Conservation (phyloP, 2,113 vertebrate genomes). For the Arvicanthis niloticus region DNA sequence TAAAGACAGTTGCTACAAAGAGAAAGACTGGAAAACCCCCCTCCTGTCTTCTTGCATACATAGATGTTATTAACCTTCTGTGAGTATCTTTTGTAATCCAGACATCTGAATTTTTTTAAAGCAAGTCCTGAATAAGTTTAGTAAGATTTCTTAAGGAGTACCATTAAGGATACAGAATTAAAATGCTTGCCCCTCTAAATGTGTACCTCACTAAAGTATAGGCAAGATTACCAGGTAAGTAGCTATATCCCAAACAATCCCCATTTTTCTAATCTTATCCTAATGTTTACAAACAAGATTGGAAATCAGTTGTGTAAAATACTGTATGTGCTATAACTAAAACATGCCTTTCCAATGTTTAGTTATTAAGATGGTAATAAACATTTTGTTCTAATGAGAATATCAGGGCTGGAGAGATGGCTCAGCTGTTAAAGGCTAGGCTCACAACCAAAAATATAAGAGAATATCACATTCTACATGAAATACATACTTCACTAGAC, state of each 20-base stretch:
- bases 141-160: background rate
- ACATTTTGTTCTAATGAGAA: background rate
- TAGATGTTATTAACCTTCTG: background rate
- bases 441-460: no score
- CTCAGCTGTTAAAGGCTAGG: no score
- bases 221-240: background rate
- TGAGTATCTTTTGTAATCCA: background rate
- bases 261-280: background rate
- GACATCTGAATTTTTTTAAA: background rate
- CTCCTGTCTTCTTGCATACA: background rate
- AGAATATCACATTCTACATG: background rate
- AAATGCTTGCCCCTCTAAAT: constrained; percentile 4
- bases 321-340: background rate
- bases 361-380: background rate
- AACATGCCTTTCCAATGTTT: constrained; percentile 6
- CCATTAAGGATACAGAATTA: constrained; percentile 30
- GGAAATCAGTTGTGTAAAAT: background rate
- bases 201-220: background rate
- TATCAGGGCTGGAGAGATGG: no score
- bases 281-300: background rate
- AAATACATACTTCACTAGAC: background rate
- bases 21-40: background rate
- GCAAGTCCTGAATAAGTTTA: background rate
- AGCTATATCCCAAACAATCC: background rate
- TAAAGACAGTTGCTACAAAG: background rate